Conservation (phyloP, 2,797 vertebrate genomes). For the Cetoscarus ocellatus region DNA sequence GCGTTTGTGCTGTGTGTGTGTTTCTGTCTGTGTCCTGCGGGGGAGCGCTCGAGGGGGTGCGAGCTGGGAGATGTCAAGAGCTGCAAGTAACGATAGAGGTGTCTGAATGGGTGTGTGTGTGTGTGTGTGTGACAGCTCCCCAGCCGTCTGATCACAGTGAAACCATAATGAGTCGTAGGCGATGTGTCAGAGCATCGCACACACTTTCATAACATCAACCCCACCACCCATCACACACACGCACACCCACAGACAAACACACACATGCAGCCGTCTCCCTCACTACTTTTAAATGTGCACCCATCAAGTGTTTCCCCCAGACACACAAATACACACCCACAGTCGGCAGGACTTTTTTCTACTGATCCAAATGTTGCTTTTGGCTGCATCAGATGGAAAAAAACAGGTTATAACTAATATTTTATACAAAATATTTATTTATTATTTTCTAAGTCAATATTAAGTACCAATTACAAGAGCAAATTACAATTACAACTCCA, state of each 20-base stretch:
- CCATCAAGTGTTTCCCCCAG: slow-evolving; percentile 60
- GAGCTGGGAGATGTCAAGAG: slow-evolving; percentile 79
- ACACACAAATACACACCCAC: slow-evolving; percentile 12
- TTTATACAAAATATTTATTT: too few relatives aligned
- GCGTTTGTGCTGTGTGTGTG: slow-evolving; percentile 42
- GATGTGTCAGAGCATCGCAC: slow-evolving; percentile 73
- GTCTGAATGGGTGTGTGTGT: slow-evolving; percentile 50
- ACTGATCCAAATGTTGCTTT: slow-evolving; percentile 71
- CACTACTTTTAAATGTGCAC: slow-evolving; percentile 67
- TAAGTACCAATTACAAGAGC: too few relatives aligned
- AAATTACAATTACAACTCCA: too few relatives aligned
- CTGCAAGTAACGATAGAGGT: slow-evolving; percentile 71
- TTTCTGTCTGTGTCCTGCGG: slow-evolving; percentile 63
- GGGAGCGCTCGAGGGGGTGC: slow-evolving; percentile 73
- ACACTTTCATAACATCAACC: slow-evolving; percentile 74
- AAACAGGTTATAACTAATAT: too few relatives aligned
- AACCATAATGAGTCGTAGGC: slow-evolving; percentile 83
- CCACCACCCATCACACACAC: slow-evolving; percentile 49
- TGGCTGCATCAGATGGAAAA: slow-evolving; percentile 54
- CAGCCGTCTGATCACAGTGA: slow-evolving; percentile 79
- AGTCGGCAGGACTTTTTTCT: slow-evolving; percentile 49
- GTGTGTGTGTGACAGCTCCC: slow-evolving; percentile 73
- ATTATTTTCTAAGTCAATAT: too few relatives aligned
- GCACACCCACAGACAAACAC: background rate
- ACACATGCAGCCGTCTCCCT: slow-evolving; percentile 43